A percentile compares a stretch with the other conserved stretches of the same genome.
Conservation (phyloP, 1,140 invertebrate species). For the Idris sp. region DNA sequence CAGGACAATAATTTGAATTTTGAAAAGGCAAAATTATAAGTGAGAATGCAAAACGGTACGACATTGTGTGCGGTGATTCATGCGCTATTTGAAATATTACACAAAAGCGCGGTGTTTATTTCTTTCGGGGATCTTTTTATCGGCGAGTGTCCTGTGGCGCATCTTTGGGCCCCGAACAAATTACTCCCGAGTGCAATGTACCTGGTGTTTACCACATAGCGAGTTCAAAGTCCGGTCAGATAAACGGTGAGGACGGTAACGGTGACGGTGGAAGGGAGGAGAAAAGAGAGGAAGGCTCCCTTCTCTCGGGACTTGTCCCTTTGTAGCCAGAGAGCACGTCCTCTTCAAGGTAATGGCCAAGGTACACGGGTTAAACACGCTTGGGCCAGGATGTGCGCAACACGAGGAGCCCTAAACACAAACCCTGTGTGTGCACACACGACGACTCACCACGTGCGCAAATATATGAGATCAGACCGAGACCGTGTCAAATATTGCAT, state of each 20-base stretch:
- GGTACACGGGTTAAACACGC: too few species aligned
- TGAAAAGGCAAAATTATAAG: slow-evolving; percentile 21
- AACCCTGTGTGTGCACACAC: too few species aligned
- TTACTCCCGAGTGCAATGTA: slow-evolving; percentile 61
- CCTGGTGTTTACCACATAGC: slow-evolving; percentile 62
- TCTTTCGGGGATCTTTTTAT: slow-evolving; percentile 22
- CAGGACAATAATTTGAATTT: slow-evolving; percentile 26
- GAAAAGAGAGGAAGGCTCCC: slow-evolving; percentile 36
- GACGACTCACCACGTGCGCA: too few species aligned
- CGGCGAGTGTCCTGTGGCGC: slow-evolving; percentile 36
- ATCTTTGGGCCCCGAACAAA: slow-evolving; percentile 61
- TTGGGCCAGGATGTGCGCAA: too few species aligned
- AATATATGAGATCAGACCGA: too few species aligned
- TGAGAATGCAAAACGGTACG: slow-evolving; percentile 23
- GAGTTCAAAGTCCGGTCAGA: slow-evolving; percentile 65
- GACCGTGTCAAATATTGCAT: too few species aligned
- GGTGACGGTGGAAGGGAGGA: slow-evolving; percentile 64
- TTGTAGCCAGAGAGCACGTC: neutral
- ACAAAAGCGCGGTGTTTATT: slow-evolving; percentile 50
- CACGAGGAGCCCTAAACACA: too few species aligned
- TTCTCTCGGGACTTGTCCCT: slow-evolving; percentile 14
- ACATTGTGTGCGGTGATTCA: slow-evolving; percentile 25
- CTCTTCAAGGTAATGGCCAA: too few species aligned
- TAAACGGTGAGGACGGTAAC: slow-evolving; percentile 63
- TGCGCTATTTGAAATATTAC: slow-evolving; percentile 38